Base-by-base conservation (phyloP, 2,113 vertebrate species). In the Vanacampus margaritifer region DNA sequence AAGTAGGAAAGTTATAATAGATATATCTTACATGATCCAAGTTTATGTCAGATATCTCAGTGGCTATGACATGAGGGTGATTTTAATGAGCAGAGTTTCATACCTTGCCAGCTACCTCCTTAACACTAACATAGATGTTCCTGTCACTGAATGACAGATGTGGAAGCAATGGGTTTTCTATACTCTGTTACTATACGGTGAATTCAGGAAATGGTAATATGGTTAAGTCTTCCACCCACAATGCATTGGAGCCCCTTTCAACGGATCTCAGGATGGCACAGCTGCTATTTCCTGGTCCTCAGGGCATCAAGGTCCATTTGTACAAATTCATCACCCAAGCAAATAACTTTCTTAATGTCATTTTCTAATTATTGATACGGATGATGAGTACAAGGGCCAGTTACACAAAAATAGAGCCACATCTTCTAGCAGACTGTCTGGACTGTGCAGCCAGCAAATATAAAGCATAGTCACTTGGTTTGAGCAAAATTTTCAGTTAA, bases 11-110 rank as follows among this genome's bases (percentile, higher is more conserved):
- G 39, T 41, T 10, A 41, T 17, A 46, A 82, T 78, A 65, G 73
- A 57, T 11, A 75, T 6, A 21, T 70, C 59, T 75, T 58, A 45
- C 36, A 59, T 75, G 78, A 84, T 80, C 73, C 82, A 37, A 65
- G 72, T 68, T 70, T 72, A 72, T 63, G 79, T 61, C 61, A 60
- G 61, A 66, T 77, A 76, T 68, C 73, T 83, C 71, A 67, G 73
- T 46, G 0, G 17, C 16, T 78, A 65, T 83, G 72, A 78, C 77
- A 81, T 73, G 68, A 77, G 81, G 81, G 80, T 79, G 81, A 80
- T 69, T 86, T 87, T 90, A 91, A 90, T 89, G 85, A 89, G 89
- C 75, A 80, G 71, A 23, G 48, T 74, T 67, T 73, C 6, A 28
- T 78, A 71, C 75, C 72, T 78, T 79, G 65, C 88, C 87, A 90